Conservation (phyloP, 2,888 invertebrate species). For the Lycocerus yunnanus region DNA sequence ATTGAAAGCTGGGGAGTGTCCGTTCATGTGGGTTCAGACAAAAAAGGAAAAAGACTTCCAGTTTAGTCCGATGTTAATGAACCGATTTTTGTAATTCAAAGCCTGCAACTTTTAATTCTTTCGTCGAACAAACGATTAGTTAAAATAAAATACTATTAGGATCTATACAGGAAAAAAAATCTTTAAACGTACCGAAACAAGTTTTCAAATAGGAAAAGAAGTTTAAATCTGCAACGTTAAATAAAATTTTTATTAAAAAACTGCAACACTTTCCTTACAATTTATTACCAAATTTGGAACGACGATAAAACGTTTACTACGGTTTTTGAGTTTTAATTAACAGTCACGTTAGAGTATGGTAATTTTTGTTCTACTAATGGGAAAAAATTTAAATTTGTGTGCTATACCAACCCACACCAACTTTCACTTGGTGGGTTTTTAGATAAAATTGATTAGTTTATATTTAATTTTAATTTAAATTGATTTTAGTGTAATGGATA, state of each 20-base stretch:
- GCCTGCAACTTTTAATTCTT: neutral
- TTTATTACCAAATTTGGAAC: neutral
- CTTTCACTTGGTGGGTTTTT: neutral
- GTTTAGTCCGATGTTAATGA: slow-evolving; percentile 18
- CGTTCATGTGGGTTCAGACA: slow-evolving; percentile 17
- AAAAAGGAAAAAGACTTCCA: slow-evolving; percentile 9
- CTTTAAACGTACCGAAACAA: neutral
- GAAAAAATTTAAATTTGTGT: neutral
- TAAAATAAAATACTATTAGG: neutral
- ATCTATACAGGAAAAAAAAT: neutral
- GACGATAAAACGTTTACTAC: neutral
- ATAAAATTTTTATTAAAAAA: neutral
- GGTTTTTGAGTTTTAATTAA: neutral
- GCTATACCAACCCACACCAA: neutral
- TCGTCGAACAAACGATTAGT: neutral
- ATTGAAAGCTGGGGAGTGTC: slow-evolving; percentile 15
- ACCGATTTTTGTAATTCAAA: slow-evolving; percentile 12
- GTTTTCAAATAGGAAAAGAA: neutral
- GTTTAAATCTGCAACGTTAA: neutral
- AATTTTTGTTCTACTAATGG: neutral
- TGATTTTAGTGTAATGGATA: too few species aligned
- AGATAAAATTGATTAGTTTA: neutral
- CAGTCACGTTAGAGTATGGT: neutral
- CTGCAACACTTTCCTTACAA: neutral
- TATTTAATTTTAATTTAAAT: too few species aligned